Conservation (phyloP, 1,140 invertebrate genomes). For the Phthorimaea operculella region DNA sequence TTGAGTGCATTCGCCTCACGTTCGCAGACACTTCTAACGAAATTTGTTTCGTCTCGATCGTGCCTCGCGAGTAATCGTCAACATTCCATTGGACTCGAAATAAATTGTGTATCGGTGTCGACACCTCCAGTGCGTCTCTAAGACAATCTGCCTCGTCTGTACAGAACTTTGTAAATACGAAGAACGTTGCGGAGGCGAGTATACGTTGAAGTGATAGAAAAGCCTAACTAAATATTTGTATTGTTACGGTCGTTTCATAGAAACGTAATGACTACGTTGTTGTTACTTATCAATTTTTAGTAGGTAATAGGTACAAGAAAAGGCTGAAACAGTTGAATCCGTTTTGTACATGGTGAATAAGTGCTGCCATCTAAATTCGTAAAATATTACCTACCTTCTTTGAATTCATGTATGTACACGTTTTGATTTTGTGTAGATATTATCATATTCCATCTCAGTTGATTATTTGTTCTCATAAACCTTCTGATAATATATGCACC, state of each 20-base stretch:
- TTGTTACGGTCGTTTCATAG: conserved; percentile 63
- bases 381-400: not conserved
- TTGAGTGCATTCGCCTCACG: conserved; percentile 1
- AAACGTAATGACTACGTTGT: conserved; percentile 58
- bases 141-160: conserved; percentile 34
- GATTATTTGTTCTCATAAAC: too few relatives aligned
- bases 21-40: not conserved
- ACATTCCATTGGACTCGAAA: conserved; percentile 37
- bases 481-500: too few relatives aligned
- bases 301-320: conserved; percentile 59
- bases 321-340: conserved; percentile 54
- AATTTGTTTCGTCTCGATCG: conserved; percentile 1
- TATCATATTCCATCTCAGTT: too few relatives aligned
- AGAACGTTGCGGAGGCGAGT: conserved; percentile 29
- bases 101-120: conserved; percentile 16
- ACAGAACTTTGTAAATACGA: not conserved
- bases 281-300: conserved; percentile 61
- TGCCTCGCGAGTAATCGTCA: conserved; percentile 7
- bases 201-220: conserved; percentile 63
- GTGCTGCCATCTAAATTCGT: not conserved
- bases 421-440: too few relatives aligned
- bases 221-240: conserved; percentile 59
- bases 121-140: conserved; percentile 43
- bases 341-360: conserved; percentile 39
- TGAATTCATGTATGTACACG: not conserved